Base-by-base conservation (phyloP, 92 coral and sea anemone species). In the Chrysogorgia sp. region DNA sequence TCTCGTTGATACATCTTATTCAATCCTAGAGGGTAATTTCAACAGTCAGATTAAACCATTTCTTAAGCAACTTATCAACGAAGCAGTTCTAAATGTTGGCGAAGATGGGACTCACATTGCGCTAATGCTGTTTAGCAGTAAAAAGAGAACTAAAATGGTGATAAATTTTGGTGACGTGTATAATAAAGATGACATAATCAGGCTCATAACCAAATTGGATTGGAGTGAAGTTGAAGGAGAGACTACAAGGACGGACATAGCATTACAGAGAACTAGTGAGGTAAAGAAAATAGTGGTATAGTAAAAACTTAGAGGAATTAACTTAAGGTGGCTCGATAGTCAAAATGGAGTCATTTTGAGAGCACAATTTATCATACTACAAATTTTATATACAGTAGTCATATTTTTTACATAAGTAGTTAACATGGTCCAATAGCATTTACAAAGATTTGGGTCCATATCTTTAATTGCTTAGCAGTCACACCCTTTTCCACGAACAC, bases 1-100 rank as follows among this genome's bases (percentile, higher is more conserved):
- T n/a, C n/a, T n/a, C n/a, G n/a, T n/a, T n/a, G 76, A 69, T 40
- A 48, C 47, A 1, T 69, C 76, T n/a, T 12, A 9, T 4, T 69
- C 76, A 10, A 69, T 69, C 31, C 35, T 20, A 9, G 6, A 5
- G 32, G 20, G 2, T 15, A 22, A 22, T 52, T 69, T 69, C 17
- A 10, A 69, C 8, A 13, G 14, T 3, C 22, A 69, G 22, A 26
- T 69, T 7, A 69, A 45, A 48, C 59, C 76, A 23, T 69, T 45
- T 25, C 43, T 69, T 0, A 2, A 45, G 23, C 20, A 69, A 48
- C 47, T 69, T 19, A n/a, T 45, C 14, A 14, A n/a, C 35, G 20
- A 69, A 5, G 8, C 35, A n/a, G 20, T 12, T 22, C 34, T 69
- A 17, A 69, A 69, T 28, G 60, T 69, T 25, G 52, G 58, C 0